Evolutionary conservation across 2,797 vertebrate genomes (phyloP), one percentile per base, ranked within the genome.

Genomic region (Phalanger gymnotis): DNA sequence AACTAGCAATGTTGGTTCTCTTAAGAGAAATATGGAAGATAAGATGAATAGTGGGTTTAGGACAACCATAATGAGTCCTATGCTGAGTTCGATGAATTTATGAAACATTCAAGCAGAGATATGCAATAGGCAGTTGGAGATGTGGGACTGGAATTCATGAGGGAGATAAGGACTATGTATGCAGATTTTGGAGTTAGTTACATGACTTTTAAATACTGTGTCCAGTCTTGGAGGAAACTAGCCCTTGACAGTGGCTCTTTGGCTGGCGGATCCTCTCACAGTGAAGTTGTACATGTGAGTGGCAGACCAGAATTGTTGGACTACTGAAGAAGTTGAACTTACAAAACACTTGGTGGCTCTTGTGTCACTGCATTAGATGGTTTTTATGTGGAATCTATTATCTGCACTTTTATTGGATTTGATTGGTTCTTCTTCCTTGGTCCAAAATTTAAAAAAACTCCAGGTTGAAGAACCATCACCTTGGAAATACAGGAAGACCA

Each of bases 191-290:
- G 40, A 81, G 66, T 81, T 66, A 66, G 34, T 13, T 99, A 99
- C 98, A 99, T 99, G 99, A 99, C 99, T 99, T 92, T 98, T 99
- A 91, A 99, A 99, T 96, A 99, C 99, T 0, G 99, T 99, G 51
- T 99, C 99, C 0, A 99, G 99, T 95, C 99, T 99, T 30, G 99
- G 99, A 22, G 99, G 99, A 2, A 99, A 99, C 98, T 99, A 99
- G 99, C 99, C 99, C 7, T 99, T 99, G 91, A 99, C 99, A 0
- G 95, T 99, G 81, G 99, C 99, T 0, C 99, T 99, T 97, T 99
- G 99, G 99, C 98, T 99, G 91, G 99, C 99, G 54, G 99, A 99
- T 95, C 99, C 99, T 0, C 99, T 99, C 47, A 99, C 99, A 0
- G 99, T 98, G 47, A 99, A 99, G 96, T 99, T 99, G 95, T 99